Evolutionary conservation across 2,113 vertebrate genomes (phyloP), one percentile per base, ranked within the genome.

Genomic region (Muntiacus reevesi): DNA sequence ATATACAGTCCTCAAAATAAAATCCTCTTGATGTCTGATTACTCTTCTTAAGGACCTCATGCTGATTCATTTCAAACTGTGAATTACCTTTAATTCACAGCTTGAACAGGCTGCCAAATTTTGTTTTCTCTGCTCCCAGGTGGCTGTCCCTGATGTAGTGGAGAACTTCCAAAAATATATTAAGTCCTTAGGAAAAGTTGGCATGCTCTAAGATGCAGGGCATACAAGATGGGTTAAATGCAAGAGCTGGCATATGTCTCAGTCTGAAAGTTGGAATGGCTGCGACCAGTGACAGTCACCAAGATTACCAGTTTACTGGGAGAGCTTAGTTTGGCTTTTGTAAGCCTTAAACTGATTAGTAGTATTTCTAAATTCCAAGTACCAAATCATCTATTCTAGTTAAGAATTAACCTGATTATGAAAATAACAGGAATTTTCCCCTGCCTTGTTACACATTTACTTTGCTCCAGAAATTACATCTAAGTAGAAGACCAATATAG

Each of bases 11-110:
- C 96, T 98, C 96, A 97, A 92, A 87, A 95, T 98, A 98, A 99
- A 98, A 99, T 97, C 97, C 96, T 98, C 98, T 98, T 99, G 98
- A 98, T 98, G 97, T 98, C 98, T 99, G 98, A 98, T 98, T 98
- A 98, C 98, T 98, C 96, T 98, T 98, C 98, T 97, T 96, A 98
- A 99, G 98, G 98, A 97, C 97, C 93, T 98, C 98, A 98, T 27
- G 97, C 98, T 98, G 98, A 96, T 98, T 99, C 95, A 92, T 98
- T 98, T 99, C 98, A 98, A 98, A 98, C 97, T 0, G 23, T 98
- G 98, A 99, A 99, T 99, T 99, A 98, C 98, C 98, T 99, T 99
- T 99, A 98, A 99, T 98, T 99, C 98, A 98, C 97, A 98, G 98
- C 96, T 97, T 98, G 94, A 98, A 97, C 87, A 97, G 36, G 96